Base-by-base conservation (phyloP, 2,113 vertebrate species). In the Erpornis zantholeuca region DNA sequence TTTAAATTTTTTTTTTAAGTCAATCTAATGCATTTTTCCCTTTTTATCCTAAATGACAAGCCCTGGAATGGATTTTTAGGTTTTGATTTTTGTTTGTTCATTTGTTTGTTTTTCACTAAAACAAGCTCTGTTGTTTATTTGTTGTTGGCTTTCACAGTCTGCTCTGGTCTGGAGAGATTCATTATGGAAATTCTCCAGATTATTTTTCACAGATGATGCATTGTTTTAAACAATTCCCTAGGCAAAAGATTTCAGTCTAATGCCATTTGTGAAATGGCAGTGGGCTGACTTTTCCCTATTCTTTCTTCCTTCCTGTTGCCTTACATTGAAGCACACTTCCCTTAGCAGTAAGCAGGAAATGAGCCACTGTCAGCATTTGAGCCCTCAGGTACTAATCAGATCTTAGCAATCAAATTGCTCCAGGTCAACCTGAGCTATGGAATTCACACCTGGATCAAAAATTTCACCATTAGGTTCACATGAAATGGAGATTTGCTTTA, bases 121-220 rank as follows among this genome's bases (percentile, higher is more conserved):
- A 75, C 11, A 57, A 40, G 11, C n/a, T 87, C 36, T 92, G 79
- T 78, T 31, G 7, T 53, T 95, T 90, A 56, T 80, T 76, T 91
- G 24, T 65, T 82, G 33, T 69, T 94, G 54, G 20, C 61, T 83
- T 89, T 63, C 53, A 50, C 50, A 61, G 42, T 59, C 64, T 88
- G 19, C 17, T 63, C 14, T 65, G 45, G 12, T 90, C 49, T 88
- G 44, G 25, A 93, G 53, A 87, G 25, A n/a, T 75, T 83, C 11
- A 45, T 36, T 42, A 45, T 44, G 59, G 35, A 45, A 24, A 72
- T 78, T 88, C 28, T 90, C 59, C 92, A 94, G 91, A 82, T 91
- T 96, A 59, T 69, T 96, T 97, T 97, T 89, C 69, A 73, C 63
- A 96, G 25, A 23, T 50, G 31, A 49, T 16, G 14, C 40, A 36